Evolutionary conservation across 2,888 invertebrate genomes (phyloP).

Genomic region (Meliscaeva auricollis): DNA sequence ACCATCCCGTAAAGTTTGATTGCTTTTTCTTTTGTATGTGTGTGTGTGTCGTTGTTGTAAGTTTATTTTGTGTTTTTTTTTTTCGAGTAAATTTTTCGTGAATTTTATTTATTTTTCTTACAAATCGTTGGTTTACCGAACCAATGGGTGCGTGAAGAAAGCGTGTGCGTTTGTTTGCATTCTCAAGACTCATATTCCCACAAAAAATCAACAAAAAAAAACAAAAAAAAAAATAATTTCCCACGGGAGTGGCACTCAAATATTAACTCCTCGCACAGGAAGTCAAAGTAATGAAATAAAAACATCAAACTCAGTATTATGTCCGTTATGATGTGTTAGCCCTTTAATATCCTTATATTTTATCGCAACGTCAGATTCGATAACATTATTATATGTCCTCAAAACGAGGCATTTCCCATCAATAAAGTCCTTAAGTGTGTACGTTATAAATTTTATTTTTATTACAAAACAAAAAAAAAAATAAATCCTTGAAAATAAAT

Average conservation of each 20-base stretch:
- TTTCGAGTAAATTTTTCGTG: constrained; percentile 45
- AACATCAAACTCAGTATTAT: constrained; percentile 59
- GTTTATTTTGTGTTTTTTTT: constrained; percentile 1
- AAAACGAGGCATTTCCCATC: constrained; percentile 62
- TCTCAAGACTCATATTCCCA: constrained; percentile 37
- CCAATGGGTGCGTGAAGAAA: constrained; percentile 32
- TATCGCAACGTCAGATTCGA: constrained; percentile 44
- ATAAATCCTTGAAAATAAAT: background rate
- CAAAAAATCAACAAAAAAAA: constrained; percentile 36
- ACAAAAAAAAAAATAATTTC: constrained; percentile 65
- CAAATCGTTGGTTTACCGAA: constrained; percentile 20
- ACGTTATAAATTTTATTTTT: constrained; percentile 44
- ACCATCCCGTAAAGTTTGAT: constrained; percentile 60
- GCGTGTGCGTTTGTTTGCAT: constrained; percentile 45
- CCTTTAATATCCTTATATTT: constrained; percentile 49
- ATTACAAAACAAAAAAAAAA: constrained; percentile 23
- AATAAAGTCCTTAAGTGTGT: constrained; percentile 40
- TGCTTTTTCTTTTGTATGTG: constrained; percentile 24
- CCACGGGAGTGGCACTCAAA: constrained; percentile 72
- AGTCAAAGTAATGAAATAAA: constrained; percentile 68
- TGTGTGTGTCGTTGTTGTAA: too few species aligned
- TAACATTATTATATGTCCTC: constrained; percentile 48
- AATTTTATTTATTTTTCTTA: constrained; percentile 53
- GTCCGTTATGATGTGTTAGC: constrained; percentile 56
- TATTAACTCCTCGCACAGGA: constrained; percentile 51